Conservation (phyloP, 2,888 invertebrate genomes). For the Fabriciana adippe region DNA sequence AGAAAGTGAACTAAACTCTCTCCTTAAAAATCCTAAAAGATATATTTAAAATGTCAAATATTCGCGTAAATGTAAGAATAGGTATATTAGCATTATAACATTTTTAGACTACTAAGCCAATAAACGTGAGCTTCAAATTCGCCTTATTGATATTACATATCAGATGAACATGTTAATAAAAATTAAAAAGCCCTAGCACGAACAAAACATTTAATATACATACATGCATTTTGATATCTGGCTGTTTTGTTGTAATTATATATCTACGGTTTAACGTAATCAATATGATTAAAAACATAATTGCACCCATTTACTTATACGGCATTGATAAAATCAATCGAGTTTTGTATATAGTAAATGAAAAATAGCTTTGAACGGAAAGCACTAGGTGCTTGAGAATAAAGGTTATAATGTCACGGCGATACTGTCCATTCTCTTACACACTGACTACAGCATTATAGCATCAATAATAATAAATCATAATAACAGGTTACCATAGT, state of each 20-base stretch:
- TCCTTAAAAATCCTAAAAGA: too few relatives aligned
- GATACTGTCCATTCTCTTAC: slow-evolving; percentile 32
- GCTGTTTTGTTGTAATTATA: slow-evolving; percentile 36
- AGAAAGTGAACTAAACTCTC: too few relatives aligned
- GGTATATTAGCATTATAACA: too few relatives aligned
- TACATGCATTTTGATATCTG: slow-evolving; percentile 29
- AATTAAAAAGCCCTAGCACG: slow-evolving; percentile 20
- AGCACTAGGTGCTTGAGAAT: slow-evolving; percentile 27
- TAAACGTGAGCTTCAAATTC: neutral
- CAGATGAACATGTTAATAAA: slow-evolving; percentile 1
- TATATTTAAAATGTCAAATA: too few relatives aligned
- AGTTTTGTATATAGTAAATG: slow-evolving; percentile 32
- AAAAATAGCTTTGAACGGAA: slow-evolving; percentile 12
- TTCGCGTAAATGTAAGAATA: too few relatives aligned
- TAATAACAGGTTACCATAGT: slow-evolving; percentile 41
- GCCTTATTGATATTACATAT: neutral
- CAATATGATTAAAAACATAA: slow-evolving; percentile 43
- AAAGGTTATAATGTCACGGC: slow-evolving; percentile 28
- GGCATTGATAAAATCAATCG: slow-evolving; percentile 42
- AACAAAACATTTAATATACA: slow-evolving; percentile 31
- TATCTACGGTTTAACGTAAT: slow-evolving; percentile 37
- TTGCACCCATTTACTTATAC: slow-evolving; percentile 42
- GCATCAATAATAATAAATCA: slow-evolving; percentile 41
- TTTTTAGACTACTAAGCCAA: neutral
- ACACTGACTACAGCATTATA: slow-evolving; percentile 34